Evolutionary conservation across 2,113 vertebrate species (phyloP), one percentile per base, ranked within the genome.

Genomic region (Rhineura floridana): DNA sequence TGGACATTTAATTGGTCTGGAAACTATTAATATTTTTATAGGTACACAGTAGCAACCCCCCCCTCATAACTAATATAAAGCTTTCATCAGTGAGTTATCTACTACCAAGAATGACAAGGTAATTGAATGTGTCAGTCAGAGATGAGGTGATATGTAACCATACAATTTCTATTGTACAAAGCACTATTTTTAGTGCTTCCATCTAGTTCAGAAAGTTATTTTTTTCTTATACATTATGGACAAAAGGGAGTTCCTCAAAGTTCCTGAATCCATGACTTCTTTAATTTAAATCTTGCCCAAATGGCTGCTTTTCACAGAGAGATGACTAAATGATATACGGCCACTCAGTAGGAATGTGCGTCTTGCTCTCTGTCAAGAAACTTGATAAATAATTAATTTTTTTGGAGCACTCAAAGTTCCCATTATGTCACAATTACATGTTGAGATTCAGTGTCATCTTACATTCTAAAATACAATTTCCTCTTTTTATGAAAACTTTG

Each of bases 41-140:
- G 55, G 44, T 30, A 80, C 0, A 81, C 59, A 85, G 67, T 0
- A 69, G 36, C 89, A 65, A 21, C 28, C 15, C 11, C 39, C 8
- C 8, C 46, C 55, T 2, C 76, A 91, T 91, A 88, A 89, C 73
- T 84, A 78, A 70, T 91, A 12, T 30, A 93, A 91, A 91, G 83
- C 92, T 93, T 93, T 91, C 91, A 91, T 93, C 67, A 90, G 44
- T 93, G 92, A 96, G 97, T 96, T 97, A 97, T 95, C 90, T 95
- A 83, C 75, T 81, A 94, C 76, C 94, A 75, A 95, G 96, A 97
- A 96, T 96, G 91, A 97, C 95, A 96, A 94, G 78, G 88, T 96
- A 96, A 97, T 95, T 96, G 95, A 97, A 96, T 93, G 90, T 94
- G 95, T 96, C 95, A 96, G 89, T 78, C 93, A 72, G 89, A 89